Base-by-base conservation (phyloP, 2,888 invertebrate species). In the Dasypogon diadema region DNA sequence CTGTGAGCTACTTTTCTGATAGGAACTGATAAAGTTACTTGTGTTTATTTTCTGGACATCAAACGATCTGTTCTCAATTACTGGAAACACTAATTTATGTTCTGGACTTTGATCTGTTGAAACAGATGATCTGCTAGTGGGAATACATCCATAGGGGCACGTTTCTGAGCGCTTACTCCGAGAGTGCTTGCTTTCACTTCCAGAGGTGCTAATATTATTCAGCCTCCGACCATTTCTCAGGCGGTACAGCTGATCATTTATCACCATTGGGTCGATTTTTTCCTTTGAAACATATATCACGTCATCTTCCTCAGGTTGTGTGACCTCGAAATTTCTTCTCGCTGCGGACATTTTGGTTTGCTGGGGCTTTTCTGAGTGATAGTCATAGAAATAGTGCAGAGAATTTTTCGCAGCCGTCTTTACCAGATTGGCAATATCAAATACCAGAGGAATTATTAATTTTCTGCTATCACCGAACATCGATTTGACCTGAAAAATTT, bases 341-440 rank as follows among this genome's bases (percentile, higher is more conserved):
- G 30, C 16, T 16, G 46, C 22, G 2, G 46, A 16, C 2, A 54
- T 74, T 51, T 58, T 30, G 1, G 14, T 12, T 12, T 12, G 54
- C 30, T 42, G 18, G 22, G 48, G 34, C 30, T 1, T 1, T 42
- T 74, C 56, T 2, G 73, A 56, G 16, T 55, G 26, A 18, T 3
- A n/a, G 6, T 70, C 70, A 37, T 73, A 63, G 6, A 56, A 21
- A 12, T 30, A 46, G n/a, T 63, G 68, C n/a, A 75, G 12, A 0
- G 76, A 73, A 37, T 22, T 60, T 77, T 86, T 84, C 34, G 89
- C 87, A 0, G 89, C 88, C 58, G 85, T 87, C 75, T 89, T 87
- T 68, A 91, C 88, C 76, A 91, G 86, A 82, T 90, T 90, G 0
- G 91, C 91, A 83, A 91, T 89, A 82, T 92, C 91, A 79, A 89